Percentiles rank a stretch among this genome's conserved stretches.
Evolutionary conservation across 2,113 vertebrate genomes (phyloP).

Genomic region (Protobothrops flavoviridis): DNA sequence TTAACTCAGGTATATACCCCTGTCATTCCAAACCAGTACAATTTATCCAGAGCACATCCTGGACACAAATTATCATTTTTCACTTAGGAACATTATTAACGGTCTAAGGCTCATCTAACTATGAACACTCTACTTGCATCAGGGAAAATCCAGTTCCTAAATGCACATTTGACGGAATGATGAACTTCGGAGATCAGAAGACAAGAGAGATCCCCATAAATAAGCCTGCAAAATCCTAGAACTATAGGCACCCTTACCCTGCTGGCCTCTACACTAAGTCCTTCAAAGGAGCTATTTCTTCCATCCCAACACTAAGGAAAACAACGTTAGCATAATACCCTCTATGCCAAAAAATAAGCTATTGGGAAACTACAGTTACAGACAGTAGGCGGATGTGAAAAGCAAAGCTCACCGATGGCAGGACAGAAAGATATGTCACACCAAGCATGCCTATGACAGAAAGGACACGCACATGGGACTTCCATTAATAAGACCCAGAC

Average conservation of each 20-base stretch:
- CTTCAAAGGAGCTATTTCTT: neutral
- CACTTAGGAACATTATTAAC: neutral
- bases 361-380: neutral
- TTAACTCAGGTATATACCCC: neutral
- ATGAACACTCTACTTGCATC: neutral
- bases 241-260: neutral
- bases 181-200: neutral
- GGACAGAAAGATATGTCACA: neutral
- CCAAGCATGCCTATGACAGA: neutral
- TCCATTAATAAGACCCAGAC: neutral
- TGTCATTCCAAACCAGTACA: neutral
- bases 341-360: neutral
- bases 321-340: neutral
- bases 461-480: neutral
- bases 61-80: neutral
- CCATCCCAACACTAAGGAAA: neutral
- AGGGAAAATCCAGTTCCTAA: neutral
- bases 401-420: neutral
- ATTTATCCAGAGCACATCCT: neutral
- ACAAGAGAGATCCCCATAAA: neutral
- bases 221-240: neutral
- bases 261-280: neutral
- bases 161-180: neutral
- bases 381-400: neutral
- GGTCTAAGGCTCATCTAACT: neutral